Evolutionary conservation across 2,888 invertebrate genomes (phyloP).

Genomic region (Mythimna loreyi): DNA sequence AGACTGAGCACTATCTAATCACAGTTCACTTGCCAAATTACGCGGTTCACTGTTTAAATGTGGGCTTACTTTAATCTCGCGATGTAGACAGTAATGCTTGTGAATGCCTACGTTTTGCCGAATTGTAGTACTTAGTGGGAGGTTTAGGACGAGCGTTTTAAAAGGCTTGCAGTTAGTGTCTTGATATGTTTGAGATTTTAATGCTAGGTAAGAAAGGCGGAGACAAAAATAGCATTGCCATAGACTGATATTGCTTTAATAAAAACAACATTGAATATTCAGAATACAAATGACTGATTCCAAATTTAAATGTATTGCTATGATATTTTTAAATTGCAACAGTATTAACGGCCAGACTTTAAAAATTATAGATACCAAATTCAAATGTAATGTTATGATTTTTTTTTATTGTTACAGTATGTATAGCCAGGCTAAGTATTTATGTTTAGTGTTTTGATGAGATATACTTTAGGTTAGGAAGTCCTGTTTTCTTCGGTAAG

Average conservation of each 20-base stretch:
- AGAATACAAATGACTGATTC: no score
- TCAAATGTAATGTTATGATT: no score
- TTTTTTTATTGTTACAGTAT: no score
- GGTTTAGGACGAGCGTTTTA: slow-evolving; percentile 38
- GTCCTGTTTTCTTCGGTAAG: no score
- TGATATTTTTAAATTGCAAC: no score
- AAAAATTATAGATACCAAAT: no score
- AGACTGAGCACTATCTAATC: slow-evolving; percentile 89
- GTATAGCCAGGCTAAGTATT: neutral
- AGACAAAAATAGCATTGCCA: no score
- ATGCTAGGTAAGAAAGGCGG: neutral
- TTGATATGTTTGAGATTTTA: slow-evolving; percentile 15
- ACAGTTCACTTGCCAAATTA: slow-evolving; percentile 89
- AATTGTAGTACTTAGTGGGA: slow-evolving; percentile 61
- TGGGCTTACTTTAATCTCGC: slow-evolving; percentile 86
- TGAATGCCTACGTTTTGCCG: slow-evolving; percentile 64
- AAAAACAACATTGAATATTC: no score
- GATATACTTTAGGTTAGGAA: neutral
- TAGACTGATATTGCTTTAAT: no score
- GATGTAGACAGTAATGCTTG: slow-evolving; percentile 76
- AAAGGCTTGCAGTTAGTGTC: slow-evolving; percentile 28
- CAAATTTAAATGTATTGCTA: no score
- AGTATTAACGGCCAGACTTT: no score
- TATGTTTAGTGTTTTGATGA: neutral
- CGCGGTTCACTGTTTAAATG: slow-evolving; percentile 87